Conservation (phyloP, 2,113 vertebrate species). For the Himantopus leucocephalus region DNA sequence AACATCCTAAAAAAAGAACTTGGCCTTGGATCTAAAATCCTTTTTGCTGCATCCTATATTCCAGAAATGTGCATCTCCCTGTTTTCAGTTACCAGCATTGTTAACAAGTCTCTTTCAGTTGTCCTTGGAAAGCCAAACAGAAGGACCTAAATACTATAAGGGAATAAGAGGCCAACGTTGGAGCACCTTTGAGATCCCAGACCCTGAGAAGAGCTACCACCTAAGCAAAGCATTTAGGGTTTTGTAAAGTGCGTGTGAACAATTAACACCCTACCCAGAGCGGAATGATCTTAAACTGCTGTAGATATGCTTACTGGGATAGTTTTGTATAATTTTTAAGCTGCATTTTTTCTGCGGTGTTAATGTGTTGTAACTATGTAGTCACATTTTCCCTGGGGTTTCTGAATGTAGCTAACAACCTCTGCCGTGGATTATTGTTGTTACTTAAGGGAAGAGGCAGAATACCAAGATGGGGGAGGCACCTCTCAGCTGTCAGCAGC, state of each 20-base stretch:
- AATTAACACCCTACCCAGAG: neutral
- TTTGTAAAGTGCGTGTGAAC: neutral
- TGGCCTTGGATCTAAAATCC: neutral
- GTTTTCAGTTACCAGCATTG: neutral
- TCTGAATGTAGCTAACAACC: neutral
- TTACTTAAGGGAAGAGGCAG: neutral
- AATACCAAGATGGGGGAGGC: neutral
- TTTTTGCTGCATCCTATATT: neutral
- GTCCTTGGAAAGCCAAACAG: neutral
- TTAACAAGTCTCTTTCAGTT: neutral
- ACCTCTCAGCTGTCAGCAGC: neutral
- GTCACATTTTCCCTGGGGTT: neutral
- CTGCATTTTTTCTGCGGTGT: neutral
- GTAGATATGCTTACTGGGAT: neutral
- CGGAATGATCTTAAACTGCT: neutral
- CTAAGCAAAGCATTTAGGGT: neutral
- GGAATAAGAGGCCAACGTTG: neutral
- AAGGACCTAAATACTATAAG: neutral
- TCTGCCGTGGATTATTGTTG: neutral
- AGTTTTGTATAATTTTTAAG: neutral
- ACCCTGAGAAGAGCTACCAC: neutral
- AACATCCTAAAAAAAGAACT: conserved; percentile 18
- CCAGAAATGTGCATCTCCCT: neutral
- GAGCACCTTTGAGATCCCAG: neutral
- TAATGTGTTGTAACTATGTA: neutral